Evolutionary conservation across 1,140 invertebrate species (phyloP).

Genomic region (Anastrepha ludens): DNA sequence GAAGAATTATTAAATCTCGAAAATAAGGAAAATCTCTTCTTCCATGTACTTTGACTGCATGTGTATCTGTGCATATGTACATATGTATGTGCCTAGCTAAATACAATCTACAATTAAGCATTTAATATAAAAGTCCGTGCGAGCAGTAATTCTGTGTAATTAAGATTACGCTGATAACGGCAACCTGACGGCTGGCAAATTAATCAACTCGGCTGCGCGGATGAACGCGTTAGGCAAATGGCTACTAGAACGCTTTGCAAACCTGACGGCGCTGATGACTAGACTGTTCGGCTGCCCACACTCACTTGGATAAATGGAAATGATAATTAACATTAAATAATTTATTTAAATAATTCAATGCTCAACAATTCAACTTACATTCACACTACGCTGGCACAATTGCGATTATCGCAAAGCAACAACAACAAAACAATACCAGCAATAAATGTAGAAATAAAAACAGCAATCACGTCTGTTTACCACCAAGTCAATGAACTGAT

Average conservation of each 20-base stretch:
- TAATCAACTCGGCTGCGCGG: not conserved
- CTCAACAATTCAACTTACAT: not conserved
- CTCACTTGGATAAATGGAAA: not conserved
- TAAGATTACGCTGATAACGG: constrained; percentile 19
- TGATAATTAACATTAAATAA: constrained; percentile 40
- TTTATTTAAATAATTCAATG: constrained; percentile 28
- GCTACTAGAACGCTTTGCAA: not conserved
- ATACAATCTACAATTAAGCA: constrained; percentile 6
- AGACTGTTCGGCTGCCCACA: not conserved
- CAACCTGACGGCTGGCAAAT: not conserved
- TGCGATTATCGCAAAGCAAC: constrained; percentile 1
- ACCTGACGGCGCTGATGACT: not conserved
- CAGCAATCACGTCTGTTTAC: constrained; percentile 23
- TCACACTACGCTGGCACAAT: not conserved
- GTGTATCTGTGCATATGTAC: not conserved
- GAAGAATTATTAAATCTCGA: too few species aligned
- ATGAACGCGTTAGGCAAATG: not conserved
- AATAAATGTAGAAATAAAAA: not conserved
- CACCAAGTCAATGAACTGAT: constrained; percentile 48
- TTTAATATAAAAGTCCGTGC: not conserved
- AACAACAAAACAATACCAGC: not conserved
- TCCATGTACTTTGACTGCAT: not conserved
- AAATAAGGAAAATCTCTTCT: too few species aligned
- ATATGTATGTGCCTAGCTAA: not conserved
- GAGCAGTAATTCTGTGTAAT: constrained; percentile 31